Evolutionary conservation across 2,888 invertebrate genomes (phyloP).

Genomic region (Charanyca ferruginea): DNA sequence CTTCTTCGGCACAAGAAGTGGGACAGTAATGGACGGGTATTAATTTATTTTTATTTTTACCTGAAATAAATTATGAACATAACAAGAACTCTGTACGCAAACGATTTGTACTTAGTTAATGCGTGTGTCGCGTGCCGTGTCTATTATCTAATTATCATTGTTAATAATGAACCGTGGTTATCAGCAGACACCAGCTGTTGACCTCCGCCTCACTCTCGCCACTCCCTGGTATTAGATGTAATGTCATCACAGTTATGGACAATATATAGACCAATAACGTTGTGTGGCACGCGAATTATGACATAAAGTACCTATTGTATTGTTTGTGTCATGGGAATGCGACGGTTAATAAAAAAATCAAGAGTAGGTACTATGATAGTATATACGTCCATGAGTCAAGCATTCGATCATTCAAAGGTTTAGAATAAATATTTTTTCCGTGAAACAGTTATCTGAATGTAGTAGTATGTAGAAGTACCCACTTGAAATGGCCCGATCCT

Average conservation of each 20-base stretch:
- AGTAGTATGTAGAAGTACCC: too few species aligned
- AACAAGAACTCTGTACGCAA: not conserved
- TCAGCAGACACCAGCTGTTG: slow-evolving; percentile 5
- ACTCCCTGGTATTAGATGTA: slow-evolving; percentile 12
- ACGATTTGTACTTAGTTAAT: not conserved
- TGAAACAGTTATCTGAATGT: too few species aligned
- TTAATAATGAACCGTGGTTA: slow-evolving; percentile 14
- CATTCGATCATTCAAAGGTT: too few species aligned
- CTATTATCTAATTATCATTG: slow-evolving; percentile 25
- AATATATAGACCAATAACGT: slow-evolving; percentile 21
- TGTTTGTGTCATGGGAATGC: not conserved
- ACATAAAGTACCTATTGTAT: not conserved
- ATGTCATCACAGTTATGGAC: slow-evolving; percentile 17
- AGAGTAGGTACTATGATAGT: not conserved
- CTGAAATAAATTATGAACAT: not conserved
- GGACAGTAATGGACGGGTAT: not conserved
- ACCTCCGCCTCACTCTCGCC: slow-evolving; percentile 21
- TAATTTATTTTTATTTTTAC: not conserved
- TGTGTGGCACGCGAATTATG: not conserved
- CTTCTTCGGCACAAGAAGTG: not conserved
- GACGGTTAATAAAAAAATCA: not conserved
- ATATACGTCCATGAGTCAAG: too few species aligned
- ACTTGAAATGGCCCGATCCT: too few species aligned
- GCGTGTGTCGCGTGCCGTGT: slow-evolving; percentile 23
- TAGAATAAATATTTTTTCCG: too few species aligned